Conservation (phyloP, 2,888 invertebrate species). For the Leptura quadrifasciata region DNA sequence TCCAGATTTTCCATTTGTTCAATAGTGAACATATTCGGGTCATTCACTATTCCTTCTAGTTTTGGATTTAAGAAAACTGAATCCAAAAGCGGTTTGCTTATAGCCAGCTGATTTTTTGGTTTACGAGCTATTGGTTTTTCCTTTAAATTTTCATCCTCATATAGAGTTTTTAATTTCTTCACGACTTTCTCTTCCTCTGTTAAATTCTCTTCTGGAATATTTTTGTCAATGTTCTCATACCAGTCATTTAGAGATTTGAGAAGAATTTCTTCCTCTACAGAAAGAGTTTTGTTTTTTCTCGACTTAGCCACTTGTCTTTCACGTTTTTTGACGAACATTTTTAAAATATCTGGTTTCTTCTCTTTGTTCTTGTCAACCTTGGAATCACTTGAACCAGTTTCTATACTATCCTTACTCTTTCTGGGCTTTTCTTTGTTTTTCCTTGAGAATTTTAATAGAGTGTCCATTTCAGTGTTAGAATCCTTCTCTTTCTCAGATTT, state of each 20-base stretch:
- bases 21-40: conserved; percentile 63
- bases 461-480: conserved; percentile 43
- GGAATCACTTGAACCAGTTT: conserved; percentile 41
- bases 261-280: conserved; percentile 66
- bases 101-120: conserved; percentile 67
- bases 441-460: conserved; percentile 42
- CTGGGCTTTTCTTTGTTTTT: conserved; percentile 39
- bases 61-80: conserved; percentile 69
- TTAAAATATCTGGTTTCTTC: conserved; percentile 19
- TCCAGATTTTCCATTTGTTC: conserved; percentile 56
- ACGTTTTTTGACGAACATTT: conserved; percentile 54
- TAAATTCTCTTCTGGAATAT: conserved; percentile 64
- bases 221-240: conserved; percentile 67
- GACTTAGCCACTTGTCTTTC: conserved; percentile 52
- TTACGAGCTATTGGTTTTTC: conserved; percentile 66
- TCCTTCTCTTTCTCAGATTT: conserved; percentile 39
- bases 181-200: conserved; percentile 67
- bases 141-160: conserved; percentile 62
- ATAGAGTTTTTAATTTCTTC: conserved; percentile 66
- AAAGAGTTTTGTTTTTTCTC: conserved; percentile 57
- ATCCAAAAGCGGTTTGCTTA: conserved; percentile 69
- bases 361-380: conserved; percentile 47
- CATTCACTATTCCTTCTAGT: conserved; percentile 64
- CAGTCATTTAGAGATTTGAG: conserved; percentile 64
- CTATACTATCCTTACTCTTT: conserved; percentile 45